Evolutionary conservation across 1,140 invertebrate genomes (phyloP), one percentile per base, ranked within the genome.

Genomic region (Reticulitermes speratus): DNA sequence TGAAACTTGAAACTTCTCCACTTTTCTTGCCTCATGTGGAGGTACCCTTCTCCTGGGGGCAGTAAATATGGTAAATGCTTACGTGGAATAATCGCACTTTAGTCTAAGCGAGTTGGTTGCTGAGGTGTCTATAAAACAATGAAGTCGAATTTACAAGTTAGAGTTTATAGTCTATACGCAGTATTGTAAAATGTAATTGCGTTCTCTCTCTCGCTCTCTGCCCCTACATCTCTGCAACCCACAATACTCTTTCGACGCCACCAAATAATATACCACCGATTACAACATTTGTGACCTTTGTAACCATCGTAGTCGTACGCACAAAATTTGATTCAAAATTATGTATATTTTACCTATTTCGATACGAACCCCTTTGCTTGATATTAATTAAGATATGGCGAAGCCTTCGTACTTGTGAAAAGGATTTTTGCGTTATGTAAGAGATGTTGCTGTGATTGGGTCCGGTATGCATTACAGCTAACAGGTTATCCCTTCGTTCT

Each of bases 141-240:
- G 65, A 75, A 75, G 65, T 30, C 14, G 7, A 75, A 30, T 75
- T 75, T 75, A 75, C 65, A 30, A 75, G 65, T 75, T 75, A 30
- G n/a, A 30, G 25, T n/a, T 75, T n/a, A 75, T 75, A 38, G 38
- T 38, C 38, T 38, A 30, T 75, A 75, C n/a, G 25, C 25, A 6
- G 25, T 75, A 75, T 16, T 75, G 65, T 75, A 75, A 75, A 75
- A 75, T 75, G 65, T n/a, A 75, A 75, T 75, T 75, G 65, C 65
- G n/a, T 75, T 30, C 65, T 75, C 65, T 75, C 65, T 0, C 65
- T 75, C 9, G 6, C 65, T 59, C 55, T 59, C 1, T 59, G 2
- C 55, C 65, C n/a, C 65, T 21, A 16, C 52, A 19, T 55, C 52
- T 21, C 52, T 55, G 0, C 65, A 65, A 30, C 65, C 65, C 25